Evolutionary conservation across 2,797 vertebrate genomes (phyloP), one percentile per base, ranked within the genome.

Genomic region (Labeo calbasu): DNA sequence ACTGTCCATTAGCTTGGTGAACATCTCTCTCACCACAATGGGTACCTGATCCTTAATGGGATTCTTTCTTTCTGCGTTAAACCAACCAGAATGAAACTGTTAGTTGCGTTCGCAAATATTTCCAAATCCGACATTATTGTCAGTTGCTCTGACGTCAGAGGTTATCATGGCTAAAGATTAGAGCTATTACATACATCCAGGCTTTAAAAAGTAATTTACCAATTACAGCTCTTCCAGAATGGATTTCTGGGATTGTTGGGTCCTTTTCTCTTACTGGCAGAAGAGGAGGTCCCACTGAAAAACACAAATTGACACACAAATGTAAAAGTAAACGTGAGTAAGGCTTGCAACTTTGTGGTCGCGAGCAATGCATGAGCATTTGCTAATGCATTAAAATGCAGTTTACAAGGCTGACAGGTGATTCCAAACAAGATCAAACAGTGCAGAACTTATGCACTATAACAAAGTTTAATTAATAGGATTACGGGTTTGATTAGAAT

Each of bases 1-100:
- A 25, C 85, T 90, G 61, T 87, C 71, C 89, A 95, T 93, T 89
- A 99, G 93, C 72, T 90, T 94, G 71, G 66, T 89, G 84, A 98
- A 96, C 23, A 91, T 92, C 83, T 95, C 93, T 86, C 90, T 94
- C 80, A 99, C 92, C 0, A 88, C 91, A 0, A 87, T 84, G 0
- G 92, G 92, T 84, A 99, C 92, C 63, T 95, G 94, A 8, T 94
- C 91, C 87, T 95, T 93, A 1, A 87, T 72, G 0, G 89, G 87
- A 61, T 91, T 92, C 71, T 90, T 95, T 77, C 91, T 93, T 88
- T 95, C 97, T 98, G 88, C 28, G n/a, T 63, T 23, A 19, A 73
- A 14, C 15, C 59, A 72, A 25, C 12, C 5, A 2, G 3, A 83
- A 2, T 53, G 2, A 63, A 68, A 79, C 57, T 78, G 72, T 82